Base-by-base conservation (phyloP, 1,140 invertebrate genomes). In the Monochamus saltuarius region DNA sequence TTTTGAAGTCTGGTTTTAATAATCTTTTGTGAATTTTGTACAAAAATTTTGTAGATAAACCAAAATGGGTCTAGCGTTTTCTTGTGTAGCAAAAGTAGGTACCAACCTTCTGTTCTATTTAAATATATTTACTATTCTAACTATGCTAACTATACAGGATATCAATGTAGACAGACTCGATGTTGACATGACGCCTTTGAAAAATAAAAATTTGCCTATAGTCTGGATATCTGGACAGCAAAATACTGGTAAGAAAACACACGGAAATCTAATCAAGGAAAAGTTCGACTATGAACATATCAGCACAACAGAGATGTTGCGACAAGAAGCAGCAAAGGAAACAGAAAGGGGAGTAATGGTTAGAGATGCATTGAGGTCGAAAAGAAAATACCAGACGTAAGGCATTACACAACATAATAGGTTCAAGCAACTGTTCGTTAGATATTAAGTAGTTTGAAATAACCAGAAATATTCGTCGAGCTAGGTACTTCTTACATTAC, bases 161-260 rank as follows among this genome's bases (percentile, higher is more conserved):
- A 29, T 29, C 22, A 29, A 29, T 3, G 49, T 19, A 11, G 45
- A 51, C 17, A n/a, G 49, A 51, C n/a, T 51, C 10, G 11, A 51
- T n/a, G 38, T 39, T 29, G 51, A 54, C 19, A 37, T 54, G 37
- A 8, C 51, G 11, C 36, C 36, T 4, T 13, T 54, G n/a, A 36
- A 54, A 19, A 54, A 42, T 22, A 54, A 54, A 40, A 54, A 42
- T 54, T 19, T 54, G 37, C 51, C 51, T 7, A 54, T 54, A 42
- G 40, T 54, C 14, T 54, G 51, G 51, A 40, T 54, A 37, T n/a
- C 51, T 29, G 51, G 51, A 16, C 51, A 38, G 13, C 51, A 38
- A 17, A 54, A 54, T 54, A 16, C 37, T 4, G 51, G 51, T 7
- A 54, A 54, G 40, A 54, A 22, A 54, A 54, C 51, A n/a, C 36